Evolutionary conservation across 2,888 invertebrate genomes (phyloP).

Genomic region (Cetonia aurata): DNA sequence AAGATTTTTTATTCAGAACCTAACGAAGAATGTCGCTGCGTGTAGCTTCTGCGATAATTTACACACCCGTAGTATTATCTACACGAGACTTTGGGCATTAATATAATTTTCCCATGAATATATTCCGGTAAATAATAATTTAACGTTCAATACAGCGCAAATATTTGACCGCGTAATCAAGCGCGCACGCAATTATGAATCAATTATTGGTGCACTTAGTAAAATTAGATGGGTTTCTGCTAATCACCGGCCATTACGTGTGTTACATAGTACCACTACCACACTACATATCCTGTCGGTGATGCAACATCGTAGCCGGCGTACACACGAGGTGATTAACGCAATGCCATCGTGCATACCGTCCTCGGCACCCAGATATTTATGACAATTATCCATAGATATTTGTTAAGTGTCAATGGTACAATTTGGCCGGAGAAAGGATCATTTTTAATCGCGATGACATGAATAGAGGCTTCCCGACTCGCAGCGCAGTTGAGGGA

Average conservation of each 20-base stretch:
- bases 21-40: too few relatives aligned
- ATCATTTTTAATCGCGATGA: conserved; percentile 66
- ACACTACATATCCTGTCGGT: too few relatives aligned
- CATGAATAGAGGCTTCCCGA: conserved; percentile 64
- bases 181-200: conserved; percentile 55
- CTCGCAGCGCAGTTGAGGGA: conserved; percentile 59
- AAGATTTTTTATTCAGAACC: too few relatives aligned
- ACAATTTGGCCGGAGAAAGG: conserved; percentile 64
- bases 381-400: conserved; percentile 53
- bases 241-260: conserved; percentile 54
- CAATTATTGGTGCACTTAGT: conserved; percentile 57
- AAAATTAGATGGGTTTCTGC: conserved; percentile 57
- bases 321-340: conserved; percentile 44
- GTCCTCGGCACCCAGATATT: conserved; percentile 34
- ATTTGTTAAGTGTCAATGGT: conserved; percentile 67
- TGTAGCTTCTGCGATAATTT: too few relatives aligned
- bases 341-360: conserved; percentile 11
- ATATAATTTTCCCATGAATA: too few relatives aligned
- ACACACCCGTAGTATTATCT: too few relatives aligned
- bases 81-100: too few relatives aligned
- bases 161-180: conserved; percentile 52
- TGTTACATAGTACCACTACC: background rate
- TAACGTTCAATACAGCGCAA: conserved; percentile 41
- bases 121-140: conserved; percentile 39
- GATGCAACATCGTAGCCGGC: background rate